Conservation (phyloP, 2,888 invertebrate genomes). For the Melieria picta region DNA sequence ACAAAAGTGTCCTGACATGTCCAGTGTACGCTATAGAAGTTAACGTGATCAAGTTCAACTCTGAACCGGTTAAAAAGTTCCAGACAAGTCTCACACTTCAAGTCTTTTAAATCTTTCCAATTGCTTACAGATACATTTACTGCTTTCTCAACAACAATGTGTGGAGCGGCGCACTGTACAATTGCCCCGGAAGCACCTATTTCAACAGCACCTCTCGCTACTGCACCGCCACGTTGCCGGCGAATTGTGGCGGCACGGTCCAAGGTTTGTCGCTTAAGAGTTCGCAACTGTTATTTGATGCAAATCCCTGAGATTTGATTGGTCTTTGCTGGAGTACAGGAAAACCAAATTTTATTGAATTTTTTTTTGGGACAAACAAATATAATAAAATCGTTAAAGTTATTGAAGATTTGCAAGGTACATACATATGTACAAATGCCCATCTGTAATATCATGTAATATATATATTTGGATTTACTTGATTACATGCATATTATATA, state of each 20-base stretch:
- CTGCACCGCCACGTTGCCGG: conserved; percentile 46
- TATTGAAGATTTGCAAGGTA: too few relatives aligned
- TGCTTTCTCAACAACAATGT: conserved; percentile 44
- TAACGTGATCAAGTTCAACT: too few relatives aligned
- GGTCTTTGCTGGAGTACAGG: not conserved
- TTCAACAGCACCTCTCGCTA: conserved; percentile 41
- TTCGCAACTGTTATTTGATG: not conserved
- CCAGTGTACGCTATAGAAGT: too few relatives aligned
- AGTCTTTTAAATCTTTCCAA: not conserved
- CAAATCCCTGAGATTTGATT: not conserved
- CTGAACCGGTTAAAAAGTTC: too few relatives aligned
- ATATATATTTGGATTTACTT: not conserved
- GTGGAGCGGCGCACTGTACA: conserved; percentile 52
- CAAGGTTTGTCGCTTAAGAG: conserved; percentile 35
- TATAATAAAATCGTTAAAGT: not conserved
- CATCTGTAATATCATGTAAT: not conserved
- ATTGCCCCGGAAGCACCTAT: conserved; percentile 51
- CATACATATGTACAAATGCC: too few relatives aligned
- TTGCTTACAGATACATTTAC: conserved; percentile 47
- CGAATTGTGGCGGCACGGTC: conserved; percentile 43
- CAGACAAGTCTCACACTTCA: not conserved
- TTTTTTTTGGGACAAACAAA: not conserved
- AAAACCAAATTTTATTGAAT: not conserved
- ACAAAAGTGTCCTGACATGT: too few relatives aligned
- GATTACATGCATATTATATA: conserved; percentile 33